Conservation (phyloP, 2,888 invertebrate species). For the Dimorphilus gyrociliatus region DNA sequence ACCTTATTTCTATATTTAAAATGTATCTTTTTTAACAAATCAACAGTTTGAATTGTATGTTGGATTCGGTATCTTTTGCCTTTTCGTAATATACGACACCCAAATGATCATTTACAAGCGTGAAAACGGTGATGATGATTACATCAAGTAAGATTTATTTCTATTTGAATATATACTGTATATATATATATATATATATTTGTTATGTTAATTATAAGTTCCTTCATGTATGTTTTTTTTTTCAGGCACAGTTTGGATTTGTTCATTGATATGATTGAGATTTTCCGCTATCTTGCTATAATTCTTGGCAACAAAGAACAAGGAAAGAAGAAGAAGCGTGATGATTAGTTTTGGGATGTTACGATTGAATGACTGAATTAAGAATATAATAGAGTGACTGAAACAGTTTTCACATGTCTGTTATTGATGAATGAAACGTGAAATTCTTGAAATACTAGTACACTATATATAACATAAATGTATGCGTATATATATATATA, state of each 20-base stretch:
- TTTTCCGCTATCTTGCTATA: conserved; percentile 77
- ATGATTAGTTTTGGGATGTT: no score
- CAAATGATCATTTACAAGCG: conserved; percentile 85
- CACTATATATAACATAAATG: no score
- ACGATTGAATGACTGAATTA: no score
- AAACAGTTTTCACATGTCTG: no score
- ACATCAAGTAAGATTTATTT: conserved; percentile 47
- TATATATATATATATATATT: not conserved
- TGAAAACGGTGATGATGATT: conserved; percentile 75
- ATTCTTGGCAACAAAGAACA: conserved; percentile 47
- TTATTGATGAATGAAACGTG: no score
- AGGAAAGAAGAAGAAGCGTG: conserved; percentile 6
- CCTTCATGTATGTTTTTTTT: conserved; percentile 5
- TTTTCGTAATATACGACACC: conserved; percentile 90
- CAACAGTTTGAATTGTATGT: conserved; percentile 69
- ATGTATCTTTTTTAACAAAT: no score
- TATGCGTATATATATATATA: no score
- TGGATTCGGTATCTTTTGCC: conserved; percentile 77
- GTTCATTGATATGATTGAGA: conserved; percentile 81
- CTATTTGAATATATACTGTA: not conserved
- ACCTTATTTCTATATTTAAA: no score
- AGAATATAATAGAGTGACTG: no score
- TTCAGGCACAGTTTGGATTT: conserved; percentile 65
- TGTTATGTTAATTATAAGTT: conserved; percentile 1
- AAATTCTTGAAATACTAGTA: no score